Conservation (phyloP, 2,888 invertebrate species). For the Helicoverpa assulta region DNA sequence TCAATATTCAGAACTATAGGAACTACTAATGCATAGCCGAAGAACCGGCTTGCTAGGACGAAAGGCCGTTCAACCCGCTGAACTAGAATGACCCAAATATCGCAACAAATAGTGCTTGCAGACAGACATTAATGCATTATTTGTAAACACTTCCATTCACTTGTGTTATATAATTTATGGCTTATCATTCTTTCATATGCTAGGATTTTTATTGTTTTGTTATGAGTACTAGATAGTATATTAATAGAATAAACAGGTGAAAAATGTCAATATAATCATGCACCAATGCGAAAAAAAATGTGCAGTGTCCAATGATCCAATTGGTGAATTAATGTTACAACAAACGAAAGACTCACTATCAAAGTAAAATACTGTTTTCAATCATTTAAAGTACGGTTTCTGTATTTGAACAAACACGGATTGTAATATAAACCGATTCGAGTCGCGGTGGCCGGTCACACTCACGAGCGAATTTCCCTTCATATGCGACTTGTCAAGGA, state of each 20-base stretch:
- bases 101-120: constrained; percentile 75
- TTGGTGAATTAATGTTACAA: constrained; percentile 16
- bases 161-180: constrained; percentile 42
- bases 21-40: constrained; percentile 57
- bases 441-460: constrained; percentile 66
- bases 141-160: constrained; percentile 61
- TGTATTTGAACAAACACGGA: constrained; percentile 57
- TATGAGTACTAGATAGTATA: not conserved
- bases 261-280: constrained; percentile 13
- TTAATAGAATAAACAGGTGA: constrained; percentile 15
- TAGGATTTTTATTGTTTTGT: constrained; percentile 18
- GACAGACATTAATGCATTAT: constrained; percentile 65
- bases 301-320: constrained; percentile 11
- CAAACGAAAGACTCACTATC: constrained; percentile 11
- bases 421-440: constrained; percentile 65
- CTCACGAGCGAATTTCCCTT: constrained; percentile 80
- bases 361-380: constrained; percentile 4
- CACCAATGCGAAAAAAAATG: constrained; percentile 8
- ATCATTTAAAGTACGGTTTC: constrained; percentile 25
- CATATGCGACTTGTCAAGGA: constrained; percentile 80
- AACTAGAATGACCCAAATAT: constrained; percentile 86
- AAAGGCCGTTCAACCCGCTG: constrained; percentile 82
- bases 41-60: constrained; percentile 79
- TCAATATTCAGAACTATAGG: constrained; percentile 39
- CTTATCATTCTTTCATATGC: constrained; percentile 22